Conservation (phyloP, 2,888 invertebrate genomes). For the Aleiodes alternator region DNA sequence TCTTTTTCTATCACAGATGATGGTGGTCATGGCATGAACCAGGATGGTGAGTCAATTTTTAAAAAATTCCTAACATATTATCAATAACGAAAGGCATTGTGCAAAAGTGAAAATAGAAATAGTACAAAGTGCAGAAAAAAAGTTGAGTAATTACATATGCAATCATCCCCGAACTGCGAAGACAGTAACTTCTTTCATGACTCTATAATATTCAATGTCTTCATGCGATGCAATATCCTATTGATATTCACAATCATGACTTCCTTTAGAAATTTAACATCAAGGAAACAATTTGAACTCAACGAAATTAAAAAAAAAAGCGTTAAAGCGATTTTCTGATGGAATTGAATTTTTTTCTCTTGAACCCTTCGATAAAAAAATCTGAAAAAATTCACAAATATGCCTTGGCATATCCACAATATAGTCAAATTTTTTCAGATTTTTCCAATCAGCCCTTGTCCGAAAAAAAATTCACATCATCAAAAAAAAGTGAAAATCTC, state of each 20-base stretch:
- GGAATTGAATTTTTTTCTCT: not conserved
- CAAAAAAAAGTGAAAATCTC: too few species aligned
- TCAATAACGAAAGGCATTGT: not conserved
- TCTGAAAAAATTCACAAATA: too few species aligned
- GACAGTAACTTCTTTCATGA: constrained; percentile 18
- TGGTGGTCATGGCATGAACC: constrained; percentile 72
- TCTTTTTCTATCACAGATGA: constrained; percentile 67
- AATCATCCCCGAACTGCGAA: constrained; percentile 15
- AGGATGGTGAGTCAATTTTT: constrained; percentile 68
- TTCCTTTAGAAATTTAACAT: not conserved
- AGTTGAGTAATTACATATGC: constrained; percentile 29
- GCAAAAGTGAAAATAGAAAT: not conserved
- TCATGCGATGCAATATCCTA: constrained; percentile 39
- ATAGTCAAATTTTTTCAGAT: too few species aligned
- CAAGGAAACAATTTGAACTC: too few species aligned
- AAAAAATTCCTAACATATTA: not conserved
- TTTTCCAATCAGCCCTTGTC: too few species aligned
- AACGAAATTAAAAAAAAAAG: too few species aligned
- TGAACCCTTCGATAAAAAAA: not conserved
- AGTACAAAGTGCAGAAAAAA: not conserved
- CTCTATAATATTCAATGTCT: constrained; percentile 49
- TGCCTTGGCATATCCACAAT: too few species aligned
- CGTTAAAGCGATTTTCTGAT: not conserved
- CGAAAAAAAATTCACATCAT: too few species aligned
- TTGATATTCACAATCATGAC: constrained; percentile 35